These are phyloP conservation scores for Pseudochirops cupreus DNA, from an alignment of 2,797 vertebrate genomes.

Conservation along the genomic window DNA sequence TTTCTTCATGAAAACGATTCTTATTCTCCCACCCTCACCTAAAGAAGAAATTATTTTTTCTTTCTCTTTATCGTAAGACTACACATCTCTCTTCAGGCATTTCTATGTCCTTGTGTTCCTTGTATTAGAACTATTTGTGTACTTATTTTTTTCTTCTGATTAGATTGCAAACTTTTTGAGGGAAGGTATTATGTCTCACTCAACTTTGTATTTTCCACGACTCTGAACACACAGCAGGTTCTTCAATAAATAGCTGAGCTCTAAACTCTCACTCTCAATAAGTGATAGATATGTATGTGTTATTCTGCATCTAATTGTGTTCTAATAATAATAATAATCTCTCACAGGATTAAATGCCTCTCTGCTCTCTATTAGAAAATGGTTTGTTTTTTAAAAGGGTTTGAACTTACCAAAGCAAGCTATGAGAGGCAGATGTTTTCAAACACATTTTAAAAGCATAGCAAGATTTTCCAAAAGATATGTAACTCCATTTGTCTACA, in stretches of 20 bases:
- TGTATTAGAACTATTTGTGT: neutral
- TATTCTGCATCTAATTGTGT: neutral
- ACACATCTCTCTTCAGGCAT: neutral
- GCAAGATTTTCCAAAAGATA: neutral
- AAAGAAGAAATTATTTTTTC: neutral
- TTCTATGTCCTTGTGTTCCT: neutral
- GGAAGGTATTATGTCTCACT: neutral
- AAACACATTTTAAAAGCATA: neutral
- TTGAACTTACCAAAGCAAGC: neutral
- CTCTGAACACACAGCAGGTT: neutral
- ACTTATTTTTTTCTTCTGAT: neutral
- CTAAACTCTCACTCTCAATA: neutral
- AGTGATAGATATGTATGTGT: neutral
- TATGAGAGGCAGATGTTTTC: neutral
- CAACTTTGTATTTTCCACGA: neutral
- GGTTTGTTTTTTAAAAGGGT: neutral
- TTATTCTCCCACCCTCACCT: neutral
- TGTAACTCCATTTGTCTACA: neutral
- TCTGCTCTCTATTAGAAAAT: neutral
- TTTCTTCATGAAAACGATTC: neutral
- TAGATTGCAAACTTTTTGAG: neutral
- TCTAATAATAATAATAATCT: neutral
- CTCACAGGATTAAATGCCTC: neutral
- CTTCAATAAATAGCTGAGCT: neutral
- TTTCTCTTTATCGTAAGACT: neutral